These are phyloP conservation scores for Lytechinus pictus DNA, from an alignment of 35 echinoderm and acorn worm genomes.

Conservation along the genomic window DNA sequence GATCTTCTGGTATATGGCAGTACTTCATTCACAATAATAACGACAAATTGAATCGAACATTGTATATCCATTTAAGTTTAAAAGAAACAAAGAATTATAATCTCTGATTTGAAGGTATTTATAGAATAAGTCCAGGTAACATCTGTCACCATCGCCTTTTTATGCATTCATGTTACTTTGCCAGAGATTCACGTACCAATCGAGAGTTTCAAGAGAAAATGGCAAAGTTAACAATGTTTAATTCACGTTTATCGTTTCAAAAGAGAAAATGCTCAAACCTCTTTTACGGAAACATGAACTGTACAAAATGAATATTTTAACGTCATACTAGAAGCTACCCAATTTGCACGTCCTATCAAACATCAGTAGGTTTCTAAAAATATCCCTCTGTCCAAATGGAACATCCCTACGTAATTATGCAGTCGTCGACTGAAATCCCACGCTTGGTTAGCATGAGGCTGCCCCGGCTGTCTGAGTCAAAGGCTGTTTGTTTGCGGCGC, in stretches of 20 bases:
- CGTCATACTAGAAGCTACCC: neutral
- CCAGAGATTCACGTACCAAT: neutral
- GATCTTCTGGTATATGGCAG: too few species aligned
- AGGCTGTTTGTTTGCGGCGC: slow-evolving; percentile 50
- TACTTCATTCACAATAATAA: too few species aligned
- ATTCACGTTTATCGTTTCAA: neutral
- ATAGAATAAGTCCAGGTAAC: too few species aligned
- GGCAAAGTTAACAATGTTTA: neutral
- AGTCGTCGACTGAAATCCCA: slow-evolving; percentile 55
- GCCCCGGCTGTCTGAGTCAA: slow-evolving; percentile 25
- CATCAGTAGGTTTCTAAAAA: neutral
- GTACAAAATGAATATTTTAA: neutral
- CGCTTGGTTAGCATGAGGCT: slow-evolving; percentile 49
- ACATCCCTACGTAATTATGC: slow-evolving; percentile 50
- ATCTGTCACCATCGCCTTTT: neutral
- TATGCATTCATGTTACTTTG: neutral
- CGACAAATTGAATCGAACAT: too few species aligned
- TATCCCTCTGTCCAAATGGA: slow-evolving; percentile 25
- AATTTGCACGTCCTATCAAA: neutral
- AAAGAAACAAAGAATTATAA: too few species aligned
- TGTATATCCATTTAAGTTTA: too few species aligned
- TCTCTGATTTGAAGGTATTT: too few species aligned
- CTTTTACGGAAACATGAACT: neutral
- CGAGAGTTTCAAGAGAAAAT: neutral
- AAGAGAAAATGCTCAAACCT: neutral